Evolutionary conservation across 2,888 invertebrate genomes (phyloP), one percentile per base, ranked within the genome.

Genomic region (Hyalella azteca): DNA sequence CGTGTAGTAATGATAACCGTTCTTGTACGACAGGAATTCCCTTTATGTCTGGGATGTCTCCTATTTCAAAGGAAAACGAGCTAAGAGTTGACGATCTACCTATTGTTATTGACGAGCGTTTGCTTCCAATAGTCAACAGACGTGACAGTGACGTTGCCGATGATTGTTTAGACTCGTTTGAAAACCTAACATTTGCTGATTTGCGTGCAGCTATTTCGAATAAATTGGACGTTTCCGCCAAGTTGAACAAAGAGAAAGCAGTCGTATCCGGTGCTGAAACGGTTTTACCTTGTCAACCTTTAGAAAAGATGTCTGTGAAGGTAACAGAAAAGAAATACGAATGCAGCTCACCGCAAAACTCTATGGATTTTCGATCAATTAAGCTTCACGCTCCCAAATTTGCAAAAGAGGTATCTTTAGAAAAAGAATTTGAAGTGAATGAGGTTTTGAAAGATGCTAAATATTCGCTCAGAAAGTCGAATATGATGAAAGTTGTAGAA

Each of bases 391-490:
- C 66, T 66, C 66, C 39, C 0, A 66, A 66, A 19, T 66, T 29
- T 36, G 66, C 66, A n/a, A 15, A 66, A 15, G 15, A 66, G 29
- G 66, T 36, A 36, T 66, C 66, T 2, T n/a, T 66, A 1, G 36
- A 15, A n/a, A 66, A 66, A 66, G 66, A 66, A n/a, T 66, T 36
- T 32, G 66, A 66, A 36, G 15, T 66, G 15, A 36, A 36, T 36
- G 66, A 66, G 19, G 32, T 66, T 36, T 19, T 66, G 66, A 66
- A 36, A 36, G 66, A 66, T 7, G 66, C 11, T 3, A 66, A 66
- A n/a, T 29, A 36, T 66, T 66, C 66, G 9, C 36, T 66, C 36
- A 66, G 29, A 36, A 36, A 36, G 19, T n/a, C 66, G 9, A 66
- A 36, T 36, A 22, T 1, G 22, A 19, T 66, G 19, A 66, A 3